Evolutionary conservation across 1,140 invertebrate species (phyloP).

Genomic region (Microvelia longipes): DNA sequence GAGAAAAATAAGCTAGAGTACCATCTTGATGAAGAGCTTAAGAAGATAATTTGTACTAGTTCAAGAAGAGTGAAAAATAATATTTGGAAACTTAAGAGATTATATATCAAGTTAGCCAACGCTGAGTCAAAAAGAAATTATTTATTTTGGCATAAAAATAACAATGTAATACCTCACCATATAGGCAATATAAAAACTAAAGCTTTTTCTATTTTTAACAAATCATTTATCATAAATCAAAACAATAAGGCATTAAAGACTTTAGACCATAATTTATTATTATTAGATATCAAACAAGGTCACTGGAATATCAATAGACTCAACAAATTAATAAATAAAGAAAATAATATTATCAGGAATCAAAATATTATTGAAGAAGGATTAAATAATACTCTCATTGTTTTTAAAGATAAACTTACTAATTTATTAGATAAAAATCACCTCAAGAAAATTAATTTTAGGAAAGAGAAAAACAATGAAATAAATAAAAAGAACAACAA

Average conservation of each 20-base stretch:
- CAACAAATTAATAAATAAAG: background rate
- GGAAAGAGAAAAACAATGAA: background rate
- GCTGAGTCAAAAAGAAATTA: background rate
- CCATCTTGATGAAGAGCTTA: background rate
- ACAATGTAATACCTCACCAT: background rate
- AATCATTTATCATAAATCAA: background rate
- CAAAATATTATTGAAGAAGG: background rate
- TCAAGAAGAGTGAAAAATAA: background rate
- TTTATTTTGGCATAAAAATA: background rate
- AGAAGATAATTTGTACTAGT: background rate
- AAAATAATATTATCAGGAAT: background rate
- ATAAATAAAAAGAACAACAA: background rate
- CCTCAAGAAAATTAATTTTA: background rate
- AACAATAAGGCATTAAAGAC: background rate
- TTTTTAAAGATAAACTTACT: background rate
- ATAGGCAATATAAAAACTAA: background rate
- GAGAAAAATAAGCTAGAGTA: background rate
- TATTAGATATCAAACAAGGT: background rate
- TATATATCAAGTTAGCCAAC: background rate
- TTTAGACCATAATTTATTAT: background rate
- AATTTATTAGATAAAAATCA: background rate
- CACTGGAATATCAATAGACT: background rate
- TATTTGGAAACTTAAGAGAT: background rate
- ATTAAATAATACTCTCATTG: background rate
- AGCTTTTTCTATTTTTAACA: background rate